Evolutionary conservation across 2,888 invertebrate genomes (phyloP).

Genomic region (Agrilus mali): DNA sequence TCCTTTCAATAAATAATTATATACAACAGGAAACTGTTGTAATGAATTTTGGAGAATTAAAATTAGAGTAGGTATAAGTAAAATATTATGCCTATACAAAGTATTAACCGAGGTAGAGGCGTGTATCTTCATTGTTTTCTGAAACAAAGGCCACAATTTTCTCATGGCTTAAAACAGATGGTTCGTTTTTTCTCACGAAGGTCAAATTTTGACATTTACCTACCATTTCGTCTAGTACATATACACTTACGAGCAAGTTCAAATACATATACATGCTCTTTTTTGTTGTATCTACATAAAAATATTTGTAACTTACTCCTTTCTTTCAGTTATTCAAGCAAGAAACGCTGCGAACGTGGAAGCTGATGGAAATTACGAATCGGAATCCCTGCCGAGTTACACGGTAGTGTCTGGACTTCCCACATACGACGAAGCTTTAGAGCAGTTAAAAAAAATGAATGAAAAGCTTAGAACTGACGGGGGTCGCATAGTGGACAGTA

Average conservation of each 20-base stretch:
- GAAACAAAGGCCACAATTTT: too few relatives aligned
- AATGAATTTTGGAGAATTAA: too few relatives aligned
- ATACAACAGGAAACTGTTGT: too few relatives aligned
- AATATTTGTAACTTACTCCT: too few relatives aligned
- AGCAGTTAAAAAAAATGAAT: slow-evolving; percentile 39
- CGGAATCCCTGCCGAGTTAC: slow-evolving; percentile 43
- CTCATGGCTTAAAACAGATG: too few relatives aligned
- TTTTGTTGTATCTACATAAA: background rate
- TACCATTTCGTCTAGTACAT: background rate
- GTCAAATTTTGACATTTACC: background rate
- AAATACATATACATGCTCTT: too few relatives aligned
- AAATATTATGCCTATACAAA: too few relatives aligned
- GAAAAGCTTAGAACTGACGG: slow-evolving; percentile 18
- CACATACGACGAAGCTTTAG: slow-evolving; percentile 48
- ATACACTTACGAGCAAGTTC: too few relatives aligned
- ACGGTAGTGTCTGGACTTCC: slow-evolving; percentile 52
- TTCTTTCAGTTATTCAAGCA: slow-evolving; percentile 35
- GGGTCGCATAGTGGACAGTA: slow-evolving; percentile 4
- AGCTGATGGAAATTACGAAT: slow-evolving; percentile 24
- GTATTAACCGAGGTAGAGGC: too few relatives aligned
- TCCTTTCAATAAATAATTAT: too few relatives aligned
- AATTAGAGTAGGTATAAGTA: too few relatives aligned
- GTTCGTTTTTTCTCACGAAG: background rate
- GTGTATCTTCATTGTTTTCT: too few relatives aligned
- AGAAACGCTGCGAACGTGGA: slow-evolving; percentile 23